These are phyloP conservation scores for Pyralis farinalis DNA, from an alignment of 2,888 invertebrate genomes.

Conservation along the genomic window DNA sequence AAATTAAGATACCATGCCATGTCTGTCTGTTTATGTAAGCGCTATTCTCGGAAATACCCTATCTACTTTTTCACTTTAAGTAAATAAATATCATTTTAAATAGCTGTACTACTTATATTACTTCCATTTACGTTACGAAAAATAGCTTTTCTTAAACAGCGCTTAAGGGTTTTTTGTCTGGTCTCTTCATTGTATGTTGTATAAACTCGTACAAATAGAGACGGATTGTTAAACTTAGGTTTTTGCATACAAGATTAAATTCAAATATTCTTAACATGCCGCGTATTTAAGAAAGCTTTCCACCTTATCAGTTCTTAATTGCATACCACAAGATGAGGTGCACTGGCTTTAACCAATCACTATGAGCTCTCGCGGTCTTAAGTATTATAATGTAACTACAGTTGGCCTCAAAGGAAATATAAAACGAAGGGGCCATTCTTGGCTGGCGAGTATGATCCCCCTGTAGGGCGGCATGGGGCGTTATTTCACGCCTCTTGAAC, in stretches of 20 bases:
- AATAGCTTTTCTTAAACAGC: too few species aligned
- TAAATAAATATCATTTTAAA: too few species aligned
- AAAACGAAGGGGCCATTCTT: constrained; percentile 45
- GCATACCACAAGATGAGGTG: constrained; percentile 32
- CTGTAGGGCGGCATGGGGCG: constrained; percentile 38
- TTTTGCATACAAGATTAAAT: not conserved
- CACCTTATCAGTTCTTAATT: constrained; percentile 50
- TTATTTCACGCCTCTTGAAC: constrained; percentile 77
- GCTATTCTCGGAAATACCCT: too few species aligned
- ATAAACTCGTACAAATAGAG: too few species aligned
- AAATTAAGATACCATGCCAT: too few species aligned
- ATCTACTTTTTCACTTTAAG: too few species aligned
- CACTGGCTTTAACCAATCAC: constrained; percentile 23
- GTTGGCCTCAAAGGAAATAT: constrained; percentile 24
- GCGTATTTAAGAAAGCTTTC: constrained; percentile 31
- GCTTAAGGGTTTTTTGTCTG: too few species aligned
- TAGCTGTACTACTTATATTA: too few species aligned
- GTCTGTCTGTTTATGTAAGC: too few species aligned
- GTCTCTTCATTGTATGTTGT: too few species aligned
- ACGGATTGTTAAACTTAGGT: too few species aligned
- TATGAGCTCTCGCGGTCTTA: constrained; percentile 19
- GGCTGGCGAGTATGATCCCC: constrained; percentile 38
- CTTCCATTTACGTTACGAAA: too few species aligned
- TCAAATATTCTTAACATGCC: not conserved
- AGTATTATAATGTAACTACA: constrained; percentile 13